Evolutionary conservation across 2,797 vertebrate genomes (phyloP).

Genomic region (Lepus townsendii): DNA sequence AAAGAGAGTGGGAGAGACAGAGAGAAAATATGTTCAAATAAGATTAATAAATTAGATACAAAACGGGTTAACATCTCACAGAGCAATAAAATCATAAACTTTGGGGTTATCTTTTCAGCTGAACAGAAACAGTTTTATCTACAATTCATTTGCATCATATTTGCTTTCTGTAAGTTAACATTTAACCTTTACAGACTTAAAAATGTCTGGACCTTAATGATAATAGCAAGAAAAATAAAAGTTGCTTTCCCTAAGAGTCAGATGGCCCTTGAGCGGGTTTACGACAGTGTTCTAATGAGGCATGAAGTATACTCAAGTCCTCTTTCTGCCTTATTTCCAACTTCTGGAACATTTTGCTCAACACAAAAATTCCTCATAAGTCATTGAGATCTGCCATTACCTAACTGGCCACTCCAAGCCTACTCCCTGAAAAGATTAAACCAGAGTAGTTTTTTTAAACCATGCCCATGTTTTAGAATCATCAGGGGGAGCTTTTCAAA

Average conservation of each 20-base stretch:
- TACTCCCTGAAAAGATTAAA: conserved; percentile 33
- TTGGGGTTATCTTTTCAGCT: conserved; percentile 34
- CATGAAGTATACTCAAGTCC: neutral
- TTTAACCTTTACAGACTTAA: conserved; percentile 58
- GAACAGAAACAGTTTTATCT: conserved; percentile 58
- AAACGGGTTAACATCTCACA: conserved; percentile 19
- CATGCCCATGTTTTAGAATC: conserved; percentile 50
- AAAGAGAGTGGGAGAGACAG: neutral
- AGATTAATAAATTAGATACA: conserved; percentile 31
- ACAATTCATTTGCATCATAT: conserved; percentile 26
- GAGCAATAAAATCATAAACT: conserved; percentile 14
- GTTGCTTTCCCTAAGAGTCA: neutral
- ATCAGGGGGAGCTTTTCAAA: conserved; percentile 49
- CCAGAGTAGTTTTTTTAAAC: neutral
- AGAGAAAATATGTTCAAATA: conserved; percentile 8
- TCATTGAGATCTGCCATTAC: neutral
- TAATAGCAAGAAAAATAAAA: conserved; percentile 50
- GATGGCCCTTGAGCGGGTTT: neutral
- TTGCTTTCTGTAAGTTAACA: conserved; percentile 42
- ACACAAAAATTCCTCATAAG: neutral
- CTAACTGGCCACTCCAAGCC: neutral
- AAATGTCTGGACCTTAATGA: conserved; percentile 11
- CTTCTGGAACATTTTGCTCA: conserved; percentile 30
- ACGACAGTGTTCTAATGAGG: neutral
- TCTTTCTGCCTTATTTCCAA: conserved; percentile 45